Conservation (phyloP, 2,797 vertebrate genomes). For the Potorous gilbertii region DNA sequence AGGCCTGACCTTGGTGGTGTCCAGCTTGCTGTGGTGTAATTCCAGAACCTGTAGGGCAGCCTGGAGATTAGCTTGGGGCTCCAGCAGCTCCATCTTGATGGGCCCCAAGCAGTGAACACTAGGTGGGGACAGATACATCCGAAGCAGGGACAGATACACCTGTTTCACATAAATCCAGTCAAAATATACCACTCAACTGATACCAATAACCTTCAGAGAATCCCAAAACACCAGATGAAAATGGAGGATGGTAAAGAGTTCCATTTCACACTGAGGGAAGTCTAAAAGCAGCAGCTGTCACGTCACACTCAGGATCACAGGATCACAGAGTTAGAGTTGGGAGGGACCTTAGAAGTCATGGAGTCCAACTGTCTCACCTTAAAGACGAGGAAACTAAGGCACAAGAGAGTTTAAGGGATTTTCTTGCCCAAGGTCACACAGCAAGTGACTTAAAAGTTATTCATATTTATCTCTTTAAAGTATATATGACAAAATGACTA, state of each 20-base stretch:
- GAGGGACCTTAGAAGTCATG: background rate
- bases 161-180: constrained; percentile 79
- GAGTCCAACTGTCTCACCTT: background rate
- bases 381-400: background rate
- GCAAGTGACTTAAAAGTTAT: background rate
- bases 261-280: background rate
- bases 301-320: accelerated
- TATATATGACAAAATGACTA: background rate
- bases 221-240: background rate
- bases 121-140: constrained; percentile 98
- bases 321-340: background rate
- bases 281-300: background rate
- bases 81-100: constrained; percentile 95
- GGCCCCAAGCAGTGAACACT: constrained; percentile 96
- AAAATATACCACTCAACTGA: background rate
- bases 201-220: background rate
- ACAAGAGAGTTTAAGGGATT: background rate
- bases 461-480: constrained; percentile 35
- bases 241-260: background rate
- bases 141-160: constrained; percentile 97
- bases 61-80: constrained; percentile 95
- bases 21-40: constrained; percentile 96
- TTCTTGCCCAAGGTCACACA: background rate
- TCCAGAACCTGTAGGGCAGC: constrained; percentile 95
- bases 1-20: constrained; percentile 94